Base-by-base conservation (phyloP, 2,797 vertebrate genomes). In the Tangara arthus region DNA sequence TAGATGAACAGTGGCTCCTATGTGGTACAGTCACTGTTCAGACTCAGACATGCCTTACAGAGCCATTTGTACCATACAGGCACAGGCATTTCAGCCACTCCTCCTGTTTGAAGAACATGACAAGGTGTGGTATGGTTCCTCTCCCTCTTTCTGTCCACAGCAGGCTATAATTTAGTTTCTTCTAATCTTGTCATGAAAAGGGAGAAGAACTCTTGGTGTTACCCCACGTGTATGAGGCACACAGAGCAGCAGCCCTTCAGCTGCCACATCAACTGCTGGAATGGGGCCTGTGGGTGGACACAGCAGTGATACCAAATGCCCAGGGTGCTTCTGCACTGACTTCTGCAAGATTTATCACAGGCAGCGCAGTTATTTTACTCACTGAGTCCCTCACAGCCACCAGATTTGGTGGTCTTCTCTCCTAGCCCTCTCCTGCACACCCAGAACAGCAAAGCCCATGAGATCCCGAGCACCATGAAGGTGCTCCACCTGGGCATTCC, bases 261-360 rank as follows among this genome's bases (percentile, higher is more conserved):
- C 69, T 70, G 47, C 60, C 23, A 23, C 49, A 39, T n/a, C 24
- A 70, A 11, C 61, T 35, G 32, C 12, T 32, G 53, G 57, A 27
- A 10, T 1, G 2, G 20, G 30, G 46, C 12, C 15, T 0, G 0
- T 50, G 56, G 37, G 19, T 35, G 32, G 41, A 17, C 2, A 3
- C n/a, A 21, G 60, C 1, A 6, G 30, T 0, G 0, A 39, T 61
- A 64, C 55, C 32, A n/a, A 50, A 23, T 42, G 41, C 56, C 56
- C 12, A 4, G 49, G 20, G 46, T 41, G 44, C 56, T 81, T 32
- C 59, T 60, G 52, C 2, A 3, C 32, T 37, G 2, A 0, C 16
- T 59, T 75, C 46, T 78, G 46, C 59, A 35, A 52, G 57, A 11
- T 42, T 4, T n/a, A 12, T 73, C 37, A 11, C 23, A 1, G 2